Evolutionary conservation across 2,888 invertebrate genomes (phyloP), one percentile per base, ranked within the genome.

Genomic region (Microplitis deprimator): DNA sequence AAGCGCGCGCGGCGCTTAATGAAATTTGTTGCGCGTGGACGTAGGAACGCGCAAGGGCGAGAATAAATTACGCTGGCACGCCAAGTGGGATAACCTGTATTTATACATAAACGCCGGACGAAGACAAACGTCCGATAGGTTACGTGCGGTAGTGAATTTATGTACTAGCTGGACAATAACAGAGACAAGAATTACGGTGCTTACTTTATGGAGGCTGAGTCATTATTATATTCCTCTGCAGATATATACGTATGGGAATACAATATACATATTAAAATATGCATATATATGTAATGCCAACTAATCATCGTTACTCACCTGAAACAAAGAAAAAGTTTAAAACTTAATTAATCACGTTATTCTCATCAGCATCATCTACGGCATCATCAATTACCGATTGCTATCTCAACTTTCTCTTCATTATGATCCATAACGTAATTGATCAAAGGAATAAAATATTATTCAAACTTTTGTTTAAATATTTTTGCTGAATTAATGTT

Each of bases 111-210:
- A 77, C 76, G 79, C 65, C 79, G 75, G 80, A 81, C 81, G 80
- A 81, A 82, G 80, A 80, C 81, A 81, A 82, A 82, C 80, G 81
- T 80, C 75, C 80, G 77, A 81, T 82, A 76, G 81, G 78, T 76
- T 78, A 78, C 80, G 76, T 62, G 72, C 79, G 79, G 79, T 73
- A 75, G 80, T 81, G 76, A 82, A 81, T 82, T 82, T 79, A 79
- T 81, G 76, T 77, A 79, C 76, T 73, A 68, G 39, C 61, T 50
- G 50, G 68, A 76, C 77, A 81, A 80, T 82, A 82, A 82, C 79
- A 76, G 79, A 79, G 79, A 76, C 68, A 76, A 79, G 81, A 82
- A 82, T 82, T 80, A 80, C 81, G 79, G 80, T 80, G 79, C 76
- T 80, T 77, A 79, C 81, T 80, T 82, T 80, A 80, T 79, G 80